Evolutionary conservation across 1,140 invertebrate genomes (phyloP).

Genomic region (Brachionus rubens): DNA sequence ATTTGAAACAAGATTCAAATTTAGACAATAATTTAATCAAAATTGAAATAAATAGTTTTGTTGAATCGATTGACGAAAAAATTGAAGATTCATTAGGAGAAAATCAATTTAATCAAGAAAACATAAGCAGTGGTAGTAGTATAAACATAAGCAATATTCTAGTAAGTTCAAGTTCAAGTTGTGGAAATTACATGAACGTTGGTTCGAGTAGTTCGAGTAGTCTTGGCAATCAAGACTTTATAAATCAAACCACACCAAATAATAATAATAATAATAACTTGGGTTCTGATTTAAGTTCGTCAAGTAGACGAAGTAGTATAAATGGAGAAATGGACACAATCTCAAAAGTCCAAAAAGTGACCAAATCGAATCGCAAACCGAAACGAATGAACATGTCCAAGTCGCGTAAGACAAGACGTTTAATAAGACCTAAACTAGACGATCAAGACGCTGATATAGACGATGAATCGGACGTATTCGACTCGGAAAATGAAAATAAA

Average conservation of each 20-base stretch:
- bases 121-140: slow-evolving; percentile 5
- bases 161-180: slow-evolving; percentile 10
- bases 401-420: background rate
- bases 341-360: background rate
- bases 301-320: slow-evolving; percentile 21
- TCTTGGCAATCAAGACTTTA: background rate
- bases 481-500: slow-evolving; percentile 14
- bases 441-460: background rate
- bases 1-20: no score
- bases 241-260: background rate
- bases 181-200: background rate
- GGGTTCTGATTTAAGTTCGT: slow-evolving; percentile 1
- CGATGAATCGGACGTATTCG: background rate
- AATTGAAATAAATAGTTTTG: no score
- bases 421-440: background rate
- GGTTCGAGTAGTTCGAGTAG: slow-evolving; percentile 24
- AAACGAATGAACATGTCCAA: background rate
- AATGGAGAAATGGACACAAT: slow-evolving; percentile 14
- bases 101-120: background rate
- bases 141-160: slow-evolving; percentile 30
- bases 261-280: background rate
- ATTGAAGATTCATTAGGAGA: background rate
- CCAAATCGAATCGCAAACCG: background rate
- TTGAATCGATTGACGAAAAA: background rate
- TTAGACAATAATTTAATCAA: no score